Percentiles rank a stretch among this genome's conserved stretches.
Conservation (phyloP, 2,113 vertebrate species). For the Oncorhynchus tshawytscha region DNA sequence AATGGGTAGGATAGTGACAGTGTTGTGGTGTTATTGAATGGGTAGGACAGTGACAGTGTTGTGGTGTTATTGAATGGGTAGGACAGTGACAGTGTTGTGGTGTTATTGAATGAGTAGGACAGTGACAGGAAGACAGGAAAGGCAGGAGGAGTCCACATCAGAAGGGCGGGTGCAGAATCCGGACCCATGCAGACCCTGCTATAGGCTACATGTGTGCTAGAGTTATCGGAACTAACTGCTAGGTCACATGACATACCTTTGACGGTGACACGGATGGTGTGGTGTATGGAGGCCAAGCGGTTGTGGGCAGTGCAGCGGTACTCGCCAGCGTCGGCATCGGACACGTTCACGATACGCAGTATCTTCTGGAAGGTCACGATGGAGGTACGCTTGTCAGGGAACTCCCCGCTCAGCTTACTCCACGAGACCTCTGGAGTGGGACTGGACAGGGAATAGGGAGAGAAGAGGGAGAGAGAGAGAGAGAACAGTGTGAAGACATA, state of each 20-base stretch:
- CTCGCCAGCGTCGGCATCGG: slow-evolving; percentile 88
- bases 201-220: no score
- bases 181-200: no score
- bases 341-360: slow-evolving; percentile 84
- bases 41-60: no score
- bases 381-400: slow-evolving; percentile 79
- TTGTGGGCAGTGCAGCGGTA: slow-evolving; percentile 91
- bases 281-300: slow-evolving; percentile 74
- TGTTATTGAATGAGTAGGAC: no score
- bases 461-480: neutral
- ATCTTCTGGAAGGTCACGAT: slow-evolving; percentile 89
- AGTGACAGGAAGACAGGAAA: slow-evolving; percentile 2
- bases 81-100: no score
- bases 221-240: no score
- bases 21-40: no score
- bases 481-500: neutral
- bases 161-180: no score
- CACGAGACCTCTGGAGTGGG: slow-evolving; percentile 89
- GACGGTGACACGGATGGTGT: slow-evolving; percentile 85
- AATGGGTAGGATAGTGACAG: no score
- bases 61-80: no score
- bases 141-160: neutral
- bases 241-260: slow-evolving; percentile 76
- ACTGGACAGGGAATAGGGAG: slow-evolving; percentile 58
- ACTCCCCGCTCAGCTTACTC: slow-evolving; percentile 85